phyloP scores from a whole-genome alignment of 1,140 invertebrate genomes.

The Drosophila neocordata region DNA sequence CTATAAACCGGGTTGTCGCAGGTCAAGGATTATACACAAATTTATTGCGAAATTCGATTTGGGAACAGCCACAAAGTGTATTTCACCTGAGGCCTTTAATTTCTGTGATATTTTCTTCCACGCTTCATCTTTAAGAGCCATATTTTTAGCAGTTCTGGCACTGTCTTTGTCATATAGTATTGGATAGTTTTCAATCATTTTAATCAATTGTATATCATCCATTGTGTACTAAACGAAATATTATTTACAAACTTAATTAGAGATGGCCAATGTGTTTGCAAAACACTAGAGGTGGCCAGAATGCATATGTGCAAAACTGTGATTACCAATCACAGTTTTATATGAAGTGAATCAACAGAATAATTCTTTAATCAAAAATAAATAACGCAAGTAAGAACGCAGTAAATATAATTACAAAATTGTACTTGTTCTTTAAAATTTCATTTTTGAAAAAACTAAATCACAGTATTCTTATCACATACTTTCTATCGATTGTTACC shows the following conservation, averaged over 20 bases:
- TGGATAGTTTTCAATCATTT: slow-evolving; percentile 63
- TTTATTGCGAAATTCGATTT: background rate
- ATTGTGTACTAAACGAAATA: slow-evolving; percentile 21
- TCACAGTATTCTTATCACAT: too few species aligned
- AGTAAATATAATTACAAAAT: too few species aligned
- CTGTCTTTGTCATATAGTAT: slow-evolving; percentile 72
- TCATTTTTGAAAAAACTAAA: too few species aligned
- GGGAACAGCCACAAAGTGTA: background rate
- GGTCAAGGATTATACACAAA: background rate
- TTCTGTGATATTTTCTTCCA: slow-evolving; percentile 67
- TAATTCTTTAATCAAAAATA: too few species aligned
- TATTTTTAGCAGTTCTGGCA: slow-evolving; percentile 61
- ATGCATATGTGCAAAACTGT: background rate
- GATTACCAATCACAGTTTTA: background rate
- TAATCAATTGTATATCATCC: slow-evolving; percentile 65
- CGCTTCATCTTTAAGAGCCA: slow-evolving; percentile 63
- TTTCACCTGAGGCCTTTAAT: slow-evolving; percentile 43
- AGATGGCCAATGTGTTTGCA: background rate
- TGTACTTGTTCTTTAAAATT: too few species aligned
- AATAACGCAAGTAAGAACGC: too few species aligned
- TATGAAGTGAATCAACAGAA: background rate
- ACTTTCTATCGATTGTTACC: background rate
- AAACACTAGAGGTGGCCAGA: background rate
- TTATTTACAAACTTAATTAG: slow-evolving; percentile 15
- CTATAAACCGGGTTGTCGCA: background rate